A percentile compares a stretch with the other conserved stretches of the same genome.
These are phyloP conservation scores for Psammodynastes pulverulentus DNA, from an alignment of 2,113 vertebrate species.

Conservation along the genomic window DNA sequence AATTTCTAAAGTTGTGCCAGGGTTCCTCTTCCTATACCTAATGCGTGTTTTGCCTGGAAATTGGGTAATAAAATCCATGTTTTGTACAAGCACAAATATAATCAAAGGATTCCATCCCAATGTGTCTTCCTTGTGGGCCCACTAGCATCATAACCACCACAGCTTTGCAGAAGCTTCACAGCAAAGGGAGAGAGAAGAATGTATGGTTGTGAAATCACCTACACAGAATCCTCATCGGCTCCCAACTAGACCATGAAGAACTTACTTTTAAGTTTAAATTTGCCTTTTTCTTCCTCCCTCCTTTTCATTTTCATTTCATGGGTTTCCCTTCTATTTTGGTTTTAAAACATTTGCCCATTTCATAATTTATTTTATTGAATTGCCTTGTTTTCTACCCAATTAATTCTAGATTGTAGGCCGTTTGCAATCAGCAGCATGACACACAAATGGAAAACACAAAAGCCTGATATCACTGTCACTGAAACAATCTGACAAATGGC, in stretches of 20 bases:
- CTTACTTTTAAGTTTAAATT: neutral
- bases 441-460: neutral
- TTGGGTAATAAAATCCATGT: neutral
- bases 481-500: neutral
- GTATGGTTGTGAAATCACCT: neutral
- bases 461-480: neutral
- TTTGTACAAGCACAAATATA: neutral
- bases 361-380: neutral
- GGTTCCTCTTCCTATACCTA: neutral
- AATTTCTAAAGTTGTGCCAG: neutral
- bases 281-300: neutral
- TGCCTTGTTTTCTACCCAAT: neutral
- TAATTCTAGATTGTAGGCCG: neutral
- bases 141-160: neutral
- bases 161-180: neutral
- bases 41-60: neutral
- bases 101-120: neutral
- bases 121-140: neutral
- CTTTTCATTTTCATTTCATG: neutral
- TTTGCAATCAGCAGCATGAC: neutral
- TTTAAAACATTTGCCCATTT: neutral
- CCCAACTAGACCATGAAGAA: neutral
- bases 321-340: neutral
- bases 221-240: neutral
- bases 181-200: neutral